Evolutionary conservation across 2,113 vertebrate species (phyloP).

Genomic region (Stigmatopora nigra): DNA sequence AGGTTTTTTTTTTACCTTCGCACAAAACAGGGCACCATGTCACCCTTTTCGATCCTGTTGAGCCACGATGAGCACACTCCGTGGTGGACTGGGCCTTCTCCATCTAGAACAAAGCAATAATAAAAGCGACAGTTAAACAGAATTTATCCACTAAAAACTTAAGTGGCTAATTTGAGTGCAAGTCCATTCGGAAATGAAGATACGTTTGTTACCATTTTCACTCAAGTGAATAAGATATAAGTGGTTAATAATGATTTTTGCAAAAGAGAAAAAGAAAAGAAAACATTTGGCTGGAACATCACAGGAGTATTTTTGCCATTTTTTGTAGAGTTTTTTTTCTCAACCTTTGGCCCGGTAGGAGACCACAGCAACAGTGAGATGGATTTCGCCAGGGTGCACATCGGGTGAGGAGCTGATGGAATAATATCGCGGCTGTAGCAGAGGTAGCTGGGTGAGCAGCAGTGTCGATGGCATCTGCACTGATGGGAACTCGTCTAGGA

Average conservation of each 20-base stretch:
- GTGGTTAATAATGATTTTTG: too few species aligned
- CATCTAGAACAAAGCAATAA: conserved; percentile 69
- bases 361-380: conserved; percentile 93
- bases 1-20: conserved; percentile 78
- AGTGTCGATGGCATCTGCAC: conserved; percentile 89
- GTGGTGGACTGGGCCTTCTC: conserved; percentile 85
- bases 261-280: too few species aligned
- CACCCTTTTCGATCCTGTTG: conserved; percentile 82
- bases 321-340: too few species aligned
- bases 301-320: too few species aligned
- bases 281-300: too few species aligned
- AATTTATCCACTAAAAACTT: too few species aligned
- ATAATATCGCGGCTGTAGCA: conserved; percentile 93
- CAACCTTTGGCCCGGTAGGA: conserved; percentile 86
- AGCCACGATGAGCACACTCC: conserved; percentile 98
- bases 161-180: too few species aligned
- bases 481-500: conserved; percentile 90
- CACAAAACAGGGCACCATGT: conserved; percentile 92
- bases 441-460: conserved; percentile 89
- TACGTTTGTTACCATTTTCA: too few species aligned
- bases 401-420: conserved; percentile 97
- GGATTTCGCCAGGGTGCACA: conserved; percentile 84
- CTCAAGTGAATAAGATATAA: too few species aligned
- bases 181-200: too few species aligned
- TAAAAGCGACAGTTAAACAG: neutral